These are phyloP conservation scores for Schizotus pectinicornis DNA, from an alignment of 2,888 invertebrate genomes.

Conservation along the genomic window DNA sequence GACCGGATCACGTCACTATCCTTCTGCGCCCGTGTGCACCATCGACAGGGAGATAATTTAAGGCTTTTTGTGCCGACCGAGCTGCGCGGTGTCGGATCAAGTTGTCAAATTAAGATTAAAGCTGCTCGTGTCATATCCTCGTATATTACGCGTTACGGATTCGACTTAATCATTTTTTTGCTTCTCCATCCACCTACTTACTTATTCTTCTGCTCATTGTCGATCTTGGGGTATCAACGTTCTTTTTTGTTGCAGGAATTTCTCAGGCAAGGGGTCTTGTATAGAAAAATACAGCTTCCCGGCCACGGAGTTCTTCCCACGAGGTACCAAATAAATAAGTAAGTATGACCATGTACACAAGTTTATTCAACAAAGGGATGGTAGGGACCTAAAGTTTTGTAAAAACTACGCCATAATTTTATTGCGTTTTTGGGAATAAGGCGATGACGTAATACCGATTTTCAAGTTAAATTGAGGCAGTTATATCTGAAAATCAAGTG, in stretches of 20 bases:
- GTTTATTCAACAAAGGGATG: no score
- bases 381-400: no score
- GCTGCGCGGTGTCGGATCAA: slow-evolving; percentile 29
- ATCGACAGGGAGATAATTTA: slow-evolving; percentile 26
- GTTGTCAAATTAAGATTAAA: slow-evolving; percentile 34
- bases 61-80: slow-evolving; percentile 22
- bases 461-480: no score
- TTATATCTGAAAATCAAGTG: no score
- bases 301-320: slow-evolving; percentile 60
- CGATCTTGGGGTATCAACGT: background rate
- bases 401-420: no score
- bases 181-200: background rate
- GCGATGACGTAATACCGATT: no score
- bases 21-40: slow-evolving; percentile 25
- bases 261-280: slow-evolving; percentile 52
- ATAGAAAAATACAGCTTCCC: slow-evolving; percentile 64
- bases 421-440: no score
- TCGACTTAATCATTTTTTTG: background rate
- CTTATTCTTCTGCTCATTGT: background rate
- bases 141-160: background rate
- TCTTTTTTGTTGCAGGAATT: slow-evolving; percentile 56
- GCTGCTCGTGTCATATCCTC: slow-evolving; percentile 17
- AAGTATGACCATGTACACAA: slow-evolving; percentile 42
- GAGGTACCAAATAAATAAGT: slow-evolving; percentile 54
- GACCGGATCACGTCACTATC: slow-evolving; percentile 32